Evolutionary conservation across 2,888 invertebrate genomes (phyloP).

Genomic region (Acrobasis suavella): DNA sequence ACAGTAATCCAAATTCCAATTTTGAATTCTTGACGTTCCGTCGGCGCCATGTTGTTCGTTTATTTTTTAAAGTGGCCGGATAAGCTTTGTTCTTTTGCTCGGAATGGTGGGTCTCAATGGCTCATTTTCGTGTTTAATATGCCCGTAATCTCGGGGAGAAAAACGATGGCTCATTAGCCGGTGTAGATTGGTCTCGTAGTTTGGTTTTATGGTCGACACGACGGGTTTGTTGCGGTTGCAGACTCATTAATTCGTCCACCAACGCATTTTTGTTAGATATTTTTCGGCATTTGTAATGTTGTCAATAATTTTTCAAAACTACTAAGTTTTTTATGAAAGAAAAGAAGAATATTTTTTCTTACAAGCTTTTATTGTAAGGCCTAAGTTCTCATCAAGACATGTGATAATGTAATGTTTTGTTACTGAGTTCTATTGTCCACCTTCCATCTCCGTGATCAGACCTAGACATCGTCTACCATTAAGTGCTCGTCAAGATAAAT

Average conservation of each 20-base stretch:
- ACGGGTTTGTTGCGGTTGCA: slow-evolving; percentile 5
- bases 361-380: too few relatives aligned
- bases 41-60: slow-evolving; percentile 52
- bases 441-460: too few relatives aligned
- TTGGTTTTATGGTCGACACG: neutral
- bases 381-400: too few relatives aligned
- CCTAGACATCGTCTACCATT: too few relatives aligned
- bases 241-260: neutral
- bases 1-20: slow-evolving; percentile 53
- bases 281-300: too few relatives aligned
- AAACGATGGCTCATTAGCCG: slow-evolving; percentile 16
- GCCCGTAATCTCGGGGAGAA: slow-evolving; percentile 12
- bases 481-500: too few relatives aligned
- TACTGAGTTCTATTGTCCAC: too few relatives aligned
- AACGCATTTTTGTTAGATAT: too few relatives aligned
- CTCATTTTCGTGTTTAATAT: slow-evolving; percentile 19
- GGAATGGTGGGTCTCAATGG: slow-evolving; percentile 26
- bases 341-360: too few relatives aligned
- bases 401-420: too few relatives aligned
- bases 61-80: slow-evolving; percentile 35
- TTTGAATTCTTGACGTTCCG: slow-evolving; percentile 59
- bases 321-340: too few relatives aligned
- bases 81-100: slow-evolving; percentile 34
- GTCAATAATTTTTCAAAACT: too few relatives aligned
- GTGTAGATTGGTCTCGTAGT: slow-evolving; percentile 15